Percentiles rank a stretch among this genome's conserved stretches.
Evolutionary conservation across 2,113 vertebrate genomes (phyloP).

Genomic region (Cephalopterus ornatus): DNA sequence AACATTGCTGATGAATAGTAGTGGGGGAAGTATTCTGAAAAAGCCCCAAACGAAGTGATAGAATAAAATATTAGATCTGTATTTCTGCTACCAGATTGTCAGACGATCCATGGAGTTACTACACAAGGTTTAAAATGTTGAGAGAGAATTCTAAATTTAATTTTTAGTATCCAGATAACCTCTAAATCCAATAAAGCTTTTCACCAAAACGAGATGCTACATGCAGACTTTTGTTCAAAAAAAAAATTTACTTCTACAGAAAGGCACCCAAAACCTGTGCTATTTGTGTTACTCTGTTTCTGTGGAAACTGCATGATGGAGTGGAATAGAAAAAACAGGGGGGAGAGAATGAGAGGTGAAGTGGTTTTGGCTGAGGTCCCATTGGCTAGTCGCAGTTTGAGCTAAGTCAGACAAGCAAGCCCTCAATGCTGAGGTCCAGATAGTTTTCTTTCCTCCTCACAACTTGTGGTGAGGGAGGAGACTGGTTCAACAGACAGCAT

Average conservation of each 20-base stretch:
- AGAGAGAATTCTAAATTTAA: neutral
- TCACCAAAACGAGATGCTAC: neutral
- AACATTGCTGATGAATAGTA: neutral
- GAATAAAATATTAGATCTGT: neutral
- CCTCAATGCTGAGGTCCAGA: neutral
- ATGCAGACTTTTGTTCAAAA: neutral
- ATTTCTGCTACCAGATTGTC: neutral
- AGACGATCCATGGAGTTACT: neutral
- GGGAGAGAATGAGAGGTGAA: neutral
- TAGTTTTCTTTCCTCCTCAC: neutral
- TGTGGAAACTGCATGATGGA: slow-evolving; percentile 41
- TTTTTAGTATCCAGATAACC: neutral
- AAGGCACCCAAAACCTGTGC: neutral
- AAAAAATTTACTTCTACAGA: neutral
- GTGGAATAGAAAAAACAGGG: neutral
- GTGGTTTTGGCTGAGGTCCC: neutral
- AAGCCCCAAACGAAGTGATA: neutral
- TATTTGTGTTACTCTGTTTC: slow-evolving; percentile 17
- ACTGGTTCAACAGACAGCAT: neutral
- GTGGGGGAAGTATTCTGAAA: neutral
- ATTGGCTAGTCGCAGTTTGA: neutral
- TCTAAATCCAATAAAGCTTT: neutral
- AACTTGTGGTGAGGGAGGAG: neutral
- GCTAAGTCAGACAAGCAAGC: neutral
- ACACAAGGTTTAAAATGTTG: neutral